Percentiles rank a stretch among this genome's conserved stretches.
Conservation (phyloP, 2,888 invertebrate species). For the Emmelina monodactyla region DNA sequence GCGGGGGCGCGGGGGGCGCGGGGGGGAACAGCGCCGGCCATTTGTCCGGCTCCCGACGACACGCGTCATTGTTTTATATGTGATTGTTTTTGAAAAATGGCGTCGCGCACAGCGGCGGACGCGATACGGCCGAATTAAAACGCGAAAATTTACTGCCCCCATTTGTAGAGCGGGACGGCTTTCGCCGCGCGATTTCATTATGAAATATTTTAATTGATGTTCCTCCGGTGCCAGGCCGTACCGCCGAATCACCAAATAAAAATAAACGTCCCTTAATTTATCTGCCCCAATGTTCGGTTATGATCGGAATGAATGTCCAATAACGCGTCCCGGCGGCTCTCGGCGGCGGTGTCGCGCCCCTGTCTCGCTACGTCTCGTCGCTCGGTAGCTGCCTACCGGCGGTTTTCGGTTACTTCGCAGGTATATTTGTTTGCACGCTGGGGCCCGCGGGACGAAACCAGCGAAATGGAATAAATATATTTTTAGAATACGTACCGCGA, state of each 20-base stretch:
- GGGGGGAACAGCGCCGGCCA: constrained; percentile 33
- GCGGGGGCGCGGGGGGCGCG: not conserved
- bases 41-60: constrained; percentile 28
- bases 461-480: no score
- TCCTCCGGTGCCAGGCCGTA: not conserved
- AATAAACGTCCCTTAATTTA: no score
- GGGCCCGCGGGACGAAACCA: no score
- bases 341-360: no score
- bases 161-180: constrained; percentile 21
- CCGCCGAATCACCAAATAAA: constrained; percentile 10
- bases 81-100: constrained; percentile 49
- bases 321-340: no score
- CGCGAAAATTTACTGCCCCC: constrained; percentile 34
- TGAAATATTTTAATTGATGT: constrained; percentile 23
- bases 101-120: constrained; percentile 24
- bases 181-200: constrained; percentile 21
- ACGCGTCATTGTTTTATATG: constrained; percentile 39
- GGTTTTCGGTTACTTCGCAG: no score
- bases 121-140: constrained; percentile 30
- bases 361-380: no score
- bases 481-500: no score
- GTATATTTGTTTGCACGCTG: no score
- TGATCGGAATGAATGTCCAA: no score
- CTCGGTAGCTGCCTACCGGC: no score
- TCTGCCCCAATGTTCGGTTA: no score